Evolutionary conservation across 2,888 invertebrate genomes (phyloP), one percentile per base, ranked within the genome.

Genomic region (Volucella inflata): DNA sequence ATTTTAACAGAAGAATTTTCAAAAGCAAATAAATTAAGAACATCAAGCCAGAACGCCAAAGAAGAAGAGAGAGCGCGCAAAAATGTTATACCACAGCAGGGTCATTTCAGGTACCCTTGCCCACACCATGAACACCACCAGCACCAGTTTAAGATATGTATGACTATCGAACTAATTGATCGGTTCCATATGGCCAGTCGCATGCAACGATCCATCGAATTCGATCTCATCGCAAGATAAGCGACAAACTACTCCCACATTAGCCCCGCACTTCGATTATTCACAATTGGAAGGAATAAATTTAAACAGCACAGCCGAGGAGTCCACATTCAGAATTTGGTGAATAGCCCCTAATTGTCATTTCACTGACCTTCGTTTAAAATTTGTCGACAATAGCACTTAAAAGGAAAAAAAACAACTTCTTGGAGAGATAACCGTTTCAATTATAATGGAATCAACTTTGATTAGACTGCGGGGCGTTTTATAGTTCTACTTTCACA

Each of bases 171-270:
- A 88, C 90, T 91, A 91, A 91, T 92, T 91, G 92, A 91, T 92
- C 91, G 92, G 91, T 91, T 91, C 91, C 92, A 90, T 91, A 90
- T 91, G 91, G 90, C 88, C 90, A 90, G 91, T 90, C 90, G 90
- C 74, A 88, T 88, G 74, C 87, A 88, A 87, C 88, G 87, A 83
- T 79, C 70, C 83, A 79, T 83, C 87, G 79, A 83, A 71, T 76
- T 30, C 62, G 85, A 85, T 85, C 81, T 77, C 76, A 85, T 76
- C 85, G 77, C 85, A 57, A 85, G 85, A 85, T 85, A 85, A 85
- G 81, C 81, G 81, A 76, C 71, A 59, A 76, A 85, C 67, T 81
- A 76, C 30, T 30, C 6, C 6, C 0, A 30, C 30, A 30, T 30
- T 30, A 6, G 30, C 0, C 30, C 6, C 4, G 80, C 80, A 81